Percentiles rank a stretch among this genome's conserved stretches.
phyloP scores from a whole-genome alignment of 2,797 vertebrate species.

The Aphelocoma californica region DNA sequence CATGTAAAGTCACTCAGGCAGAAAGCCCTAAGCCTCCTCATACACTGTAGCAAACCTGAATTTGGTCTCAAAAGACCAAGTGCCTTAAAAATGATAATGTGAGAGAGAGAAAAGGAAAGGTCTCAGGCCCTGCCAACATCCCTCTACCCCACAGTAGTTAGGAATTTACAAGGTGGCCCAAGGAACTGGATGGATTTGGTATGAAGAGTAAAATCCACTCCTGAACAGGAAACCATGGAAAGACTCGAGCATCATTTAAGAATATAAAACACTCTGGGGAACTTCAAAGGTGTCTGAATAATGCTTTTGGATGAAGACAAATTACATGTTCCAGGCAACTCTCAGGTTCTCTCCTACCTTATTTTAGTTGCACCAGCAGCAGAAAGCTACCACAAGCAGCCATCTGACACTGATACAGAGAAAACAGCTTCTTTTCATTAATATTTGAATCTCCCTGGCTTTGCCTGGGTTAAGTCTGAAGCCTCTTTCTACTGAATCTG shows the following conservation, averaged over 20 bases:
- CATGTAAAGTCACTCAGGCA: neutral
- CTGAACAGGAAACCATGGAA: neutral
- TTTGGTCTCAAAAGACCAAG: neutral
- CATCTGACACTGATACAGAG: neutral
- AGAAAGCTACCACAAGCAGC: neutral
- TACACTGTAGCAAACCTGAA: neutral
- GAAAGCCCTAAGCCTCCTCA: neutral
- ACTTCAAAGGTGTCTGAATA: neutral
- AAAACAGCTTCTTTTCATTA: neutral
- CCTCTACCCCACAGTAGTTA: neutral
- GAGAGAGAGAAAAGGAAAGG: neutral
- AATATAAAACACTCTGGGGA: neutral
- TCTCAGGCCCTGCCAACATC: neutral
- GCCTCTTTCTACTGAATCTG: neutral
- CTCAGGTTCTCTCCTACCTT: neutral
- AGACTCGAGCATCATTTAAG: neutral
- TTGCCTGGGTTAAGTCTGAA: neutral
- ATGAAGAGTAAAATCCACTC: neutral
- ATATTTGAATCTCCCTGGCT: neutral
- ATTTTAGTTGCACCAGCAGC: neutral
- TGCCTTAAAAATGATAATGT: neutral
- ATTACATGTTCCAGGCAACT: neutral
- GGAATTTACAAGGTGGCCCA: neutral
- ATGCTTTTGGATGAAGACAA: neutral
- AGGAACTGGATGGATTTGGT: neutral